A percentile compares a stretch with the other conserved stretches of the same genome.
phyloP scores from a whole-genome alignment of 2,888 invertebrate species.

The Tillus elongatus region DNA sequence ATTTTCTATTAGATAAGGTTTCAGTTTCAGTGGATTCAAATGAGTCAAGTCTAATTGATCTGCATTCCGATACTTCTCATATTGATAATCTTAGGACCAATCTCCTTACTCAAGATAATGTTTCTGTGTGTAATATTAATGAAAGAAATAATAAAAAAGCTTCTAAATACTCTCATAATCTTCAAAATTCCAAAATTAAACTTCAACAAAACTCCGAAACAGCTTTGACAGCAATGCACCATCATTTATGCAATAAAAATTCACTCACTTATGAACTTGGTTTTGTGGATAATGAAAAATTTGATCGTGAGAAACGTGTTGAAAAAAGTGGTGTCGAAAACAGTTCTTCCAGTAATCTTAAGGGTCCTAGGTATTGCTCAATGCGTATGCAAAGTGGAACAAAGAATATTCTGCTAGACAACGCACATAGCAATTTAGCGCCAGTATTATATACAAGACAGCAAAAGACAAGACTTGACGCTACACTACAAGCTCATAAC shows the following conservation, averaged over 20 bases:
- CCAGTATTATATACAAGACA: constrained; percentile 63
- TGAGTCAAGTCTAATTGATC: constrained; percentile 20
- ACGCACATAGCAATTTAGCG: constrained; percentile 61
- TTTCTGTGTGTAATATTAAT: constrained; percentile 13
- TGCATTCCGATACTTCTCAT: constrained; percentile 11
- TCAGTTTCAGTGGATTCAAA: constrained; percentile 17
- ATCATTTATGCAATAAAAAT: constrained; percentile 25
- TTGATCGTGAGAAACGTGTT: constrained; percentile 21
- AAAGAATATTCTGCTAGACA: constrained; percentile 71
- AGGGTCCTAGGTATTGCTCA: constrained; percentile 66
- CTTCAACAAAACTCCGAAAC: constrained; percentile 13
- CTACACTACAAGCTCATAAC: constrained; percentile 16
- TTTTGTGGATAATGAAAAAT: constrained; percentile 19
- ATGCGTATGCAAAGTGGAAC: constrained; percentile 68
- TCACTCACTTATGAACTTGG: constrained; percentile 23
- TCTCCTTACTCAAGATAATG: constrained; percentile 10
- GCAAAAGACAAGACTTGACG: constrained; percentile 20
- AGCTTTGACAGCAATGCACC: constrained; percentile 19
- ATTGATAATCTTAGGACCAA: constrained; percentile 13
- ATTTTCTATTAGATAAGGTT: constrained; percentile 31
- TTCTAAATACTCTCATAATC: too few relatives aligned
- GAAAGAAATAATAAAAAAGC: constrained; percentile 11
- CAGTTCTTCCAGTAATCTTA: constrained; percentile 21
- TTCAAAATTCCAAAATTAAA: constrained; percentile 16
- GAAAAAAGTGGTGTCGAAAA: constrained; percentile 25